phyloP scores from a whole-genome alignment of 1,140 invertebrate species.

The Acromyrmex charruanus region DNA sequence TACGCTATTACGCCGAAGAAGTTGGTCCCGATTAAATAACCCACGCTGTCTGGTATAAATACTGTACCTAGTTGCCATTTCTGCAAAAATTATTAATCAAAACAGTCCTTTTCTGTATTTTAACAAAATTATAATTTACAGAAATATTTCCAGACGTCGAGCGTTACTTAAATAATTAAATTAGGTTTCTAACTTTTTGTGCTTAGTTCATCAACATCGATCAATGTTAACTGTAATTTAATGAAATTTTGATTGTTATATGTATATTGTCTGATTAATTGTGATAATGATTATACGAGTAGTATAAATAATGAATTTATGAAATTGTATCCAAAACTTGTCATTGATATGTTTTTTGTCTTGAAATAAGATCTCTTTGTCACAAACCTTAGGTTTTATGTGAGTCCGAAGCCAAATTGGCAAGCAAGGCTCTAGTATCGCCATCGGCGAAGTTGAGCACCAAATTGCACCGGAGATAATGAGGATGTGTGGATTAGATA shows the following conservation, averaged over 20 bases:
- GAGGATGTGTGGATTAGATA: conserved; percentile 88
- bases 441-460: conserved; percentile 92
- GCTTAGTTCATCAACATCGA: not conserved
- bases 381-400: conserved; percentile 90
- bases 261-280: not conserved
- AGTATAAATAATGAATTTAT: not conserved
- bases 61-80: conserved; percentile 93
- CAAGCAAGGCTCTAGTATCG: conserved; percentile 93
- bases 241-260: not conserved
- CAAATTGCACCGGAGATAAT: conserved; percentile 90
- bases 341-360: not conserved
- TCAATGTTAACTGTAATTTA: not conserved
- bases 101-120: not conserved
- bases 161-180: not conserved
- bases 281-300: not conserved
- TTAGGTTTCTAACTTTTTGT: not conserved
- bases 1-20: conserved; percentile 90
- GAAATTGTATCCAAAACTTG: not conserved
- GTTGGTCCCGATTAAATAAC: conserved; percentile 93
- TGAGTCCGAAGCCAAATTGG: conserved; percentile 93
- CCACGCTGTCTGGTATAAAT: conserved; percentile 94
- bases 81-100: conserved; percentile 75
- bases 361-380: not conserved
- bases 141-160: not conserved
- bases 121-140: not conserved